These are phyloP conservation scores for Chrysolina haemoptera DNA, from an alignment of 2,888 invertebrate species.

Conservation along the genomic window DNA sequence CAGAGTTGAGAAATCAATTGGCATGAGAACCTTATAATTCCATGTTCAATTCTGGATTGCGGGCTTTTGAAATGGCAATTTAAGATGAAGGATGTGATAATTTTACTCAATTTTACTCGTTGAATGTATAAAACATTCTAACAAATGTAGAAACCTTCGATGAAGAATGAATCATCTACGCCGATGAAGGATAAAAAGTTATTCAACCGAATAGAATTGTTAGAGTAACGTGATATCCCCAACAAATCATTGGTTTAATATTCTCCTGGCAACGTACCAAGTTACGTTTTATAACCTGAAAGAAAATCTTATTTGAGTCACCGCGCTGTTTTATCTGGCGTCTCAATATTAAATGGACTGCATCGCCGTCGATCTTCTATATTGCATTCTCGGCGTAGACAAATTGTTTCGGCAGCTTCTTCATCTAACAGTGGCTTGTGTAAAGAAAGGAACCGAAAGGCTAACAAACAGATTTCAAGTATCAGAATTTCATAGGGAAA, in stretches of 20 bases:
- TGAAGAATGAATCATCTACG: slow-evolving; percentile 7
- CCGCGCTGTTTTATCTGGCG: slow-evolving; percentile 35
- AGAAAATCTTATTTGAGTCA: slow-evolving; percentile 35
- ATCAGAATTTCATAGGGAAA: no score
- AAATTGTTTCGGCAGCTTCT: slow-evolving; percentile 22
- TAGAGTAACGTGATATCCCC: slow-evolving; percentile 38
- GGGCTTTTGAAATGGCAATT: no score
- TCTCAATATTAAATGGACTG: slow-evolving; percentile 44
- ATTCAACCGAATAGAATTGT: slow-evolving; percentile 29
- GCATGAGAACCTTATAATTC: no score
- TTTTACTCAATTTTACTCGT: background rate
- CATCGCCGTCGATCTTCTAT: slow-evolving; percentile 29
- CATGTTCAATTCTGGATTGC: no score
- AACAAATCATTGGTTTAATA: slow-evolving; percentile 40
- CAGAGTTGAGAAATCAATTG: no score
- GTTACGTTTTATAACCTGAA: slow-evolving; percentile 30
- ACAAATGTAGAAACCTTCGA: background rate
- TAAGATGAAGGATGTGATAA: no score
- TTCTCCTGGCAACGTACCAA: slow-evolving; percentile 42
- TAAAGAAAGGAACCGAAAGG: no score
- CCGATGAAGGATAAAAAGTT: slow-evolving; percentile 11
- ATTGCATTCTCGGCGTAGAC: slow-evolving; percentile 18
- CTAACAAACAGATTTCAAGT: no score
- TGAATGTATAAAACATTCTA: background rate
- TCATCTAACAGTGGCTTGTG: no score